Conservation (phyloP, 1,140 invertebrate genomes). For the Pachypsylla venusta region DNA sequence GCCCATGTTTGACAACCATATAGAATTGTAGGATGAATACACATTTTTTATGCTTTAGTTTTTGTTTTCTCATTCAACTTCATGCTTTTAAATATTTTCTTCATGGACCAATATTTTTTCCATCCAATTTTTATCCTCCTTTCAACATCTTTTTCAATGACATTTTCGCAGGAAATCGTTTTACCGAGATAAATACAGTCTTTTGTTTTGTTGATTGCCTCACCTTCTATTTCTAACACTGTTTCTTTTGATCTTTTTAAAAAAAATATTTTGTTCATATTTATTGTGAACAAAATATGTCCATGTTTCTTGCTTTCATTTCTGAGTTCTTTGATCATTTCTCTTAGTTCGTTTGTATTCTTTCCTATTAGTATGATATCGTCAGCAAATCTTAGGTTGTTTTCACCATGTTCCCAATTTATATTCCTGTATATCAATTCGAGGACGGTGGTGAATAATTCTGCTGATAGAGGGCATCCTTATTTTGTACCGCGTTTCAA, state of each 20-base stretch:
- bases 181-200: not conserved
- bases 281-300: not conserved
- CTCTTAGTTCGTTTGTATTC: not conserved
- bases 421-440: not conserved
- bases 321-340: not conserved
- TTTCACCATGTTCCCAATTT: not conserved
- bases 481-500: not conserved
- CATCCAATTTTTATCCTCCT: no score
- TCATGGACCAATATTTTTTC: not conserved
- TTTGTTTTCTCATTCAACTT: not conserved
- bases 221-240: not conserved
- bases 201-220: not conserved
- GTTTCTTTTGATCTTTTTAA: not conserved
- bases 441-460: not conserved
- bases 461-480: no score
- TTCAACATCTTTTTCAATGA: not conserved
- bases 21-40: not conserved
- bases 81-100: not conserved
- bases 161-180: not conserved
- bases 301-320: not conserved
- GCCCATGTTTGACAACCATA: not conserved
- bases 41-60: conserved; percentile 6
- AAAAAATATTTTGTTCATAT: not conserved
- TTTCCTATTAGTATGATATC: not conserved
- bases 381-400: not conserved